A percentile compares a stretch with the other conserved stretches of the same genome.
Evolutionary conservation across 2,797 vertebrate genomes (phyloP).

Genomic region (Liasis olivaceus): DNA sequence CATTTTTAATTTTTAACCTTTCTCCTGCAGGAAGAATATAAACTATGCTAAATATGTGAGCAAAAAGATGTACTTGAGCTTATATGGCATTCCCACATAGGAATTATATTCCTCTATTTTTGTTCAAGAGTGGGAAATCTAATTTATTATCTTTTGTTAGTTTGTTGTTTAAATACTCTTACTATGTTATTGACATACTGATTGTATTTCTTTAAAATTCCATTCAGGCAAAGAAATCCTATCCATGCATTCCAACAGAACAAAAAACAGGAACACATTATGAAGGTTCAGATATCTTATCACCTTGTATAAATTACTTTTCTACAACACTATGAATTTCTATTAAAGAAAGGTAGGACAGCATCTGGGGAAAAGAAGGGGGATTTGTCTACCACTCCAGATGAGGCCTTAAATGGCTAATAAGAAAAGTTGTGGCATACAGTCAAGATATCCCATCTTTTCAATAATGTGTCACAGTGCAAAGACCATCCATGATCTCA

Average conservation of each 20-base stretch:
- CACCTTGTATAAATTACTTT: conserved; percentile 30
- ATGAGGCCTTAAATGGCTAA: conserved; percentile 26
- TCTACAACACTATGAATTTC: not conserved
- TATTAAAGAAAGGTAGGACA: conserved; percentile 19
- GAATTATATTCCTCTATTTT: conserved; percentile 33
- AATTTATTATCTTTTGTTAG: not conserved
- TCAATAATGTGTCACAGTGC: conserved; percentile 6
- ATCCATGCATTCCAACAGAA: not conserved
- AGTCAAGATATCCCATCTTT: conserved; percentile 21
- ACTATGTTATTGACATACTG: not conserved
- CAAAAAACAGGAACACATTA: conserved; percentile 3
- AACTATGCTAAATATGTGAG: not conserved
- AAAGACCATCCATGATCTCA: conserved; percentile 43
- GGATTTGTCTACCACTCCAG: not conserved
- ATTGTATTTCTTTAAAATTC: conserved; percentile 15
- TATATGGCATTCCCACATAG: not conserved
- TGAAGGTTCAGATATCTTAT: not conserved
- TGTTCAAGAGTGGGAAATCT: not conserved
- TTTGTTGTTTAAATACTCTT: not conserved
- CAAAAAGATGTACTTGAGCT: not conserved
- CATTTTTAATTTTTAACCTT: not conserved
- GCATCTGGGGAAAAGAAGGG: not conserved
- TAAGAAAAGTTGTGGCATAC: conserved; percentile 19
- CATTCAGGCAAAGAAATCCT: not conserved
- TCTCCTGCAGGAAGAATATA: not conserved